phyloP scores from a whole-genome alignment of 1,140 invertebrate genomes.

The Chymomyza costata region DNA sequence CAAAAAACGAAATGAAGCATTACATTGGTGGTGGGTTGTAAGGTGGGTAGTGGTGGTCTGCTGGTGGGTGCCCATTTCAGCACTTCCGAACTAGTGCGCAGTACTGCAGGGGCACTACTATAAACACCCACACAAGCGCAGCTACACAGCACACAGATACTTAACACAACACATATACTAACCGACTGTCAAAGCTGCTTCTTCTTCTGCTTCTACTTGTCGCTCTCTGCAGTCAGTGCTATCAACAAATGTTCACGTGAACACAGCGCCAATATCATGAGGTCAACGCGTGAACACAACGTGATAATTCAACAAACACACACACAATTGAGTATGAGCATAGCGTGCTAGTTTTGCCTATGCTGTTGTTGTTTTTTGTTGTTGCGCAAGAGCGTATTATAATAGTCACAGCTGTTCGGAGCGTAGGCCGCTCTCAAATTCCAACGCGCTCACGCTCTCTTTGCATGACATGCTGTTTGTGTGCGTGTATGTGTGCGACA shows the following conservation, averaged over 20 bases:
- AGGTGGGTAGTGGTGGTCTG: no score
- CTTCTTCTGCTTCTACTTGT: constrained; percentile 30
- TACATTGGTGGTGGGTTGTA: no score
- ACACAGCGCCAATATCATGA: constrained; percentile 56
- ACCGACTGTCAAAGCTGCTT: constrained; percentile 49
- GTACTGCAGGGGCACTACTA: no score
- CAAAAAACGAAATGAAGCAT: no score
- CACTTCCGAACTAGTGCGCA: no score
- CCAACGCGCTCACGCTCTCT: constrained; percentile 12
- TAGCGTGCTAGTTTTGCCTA: constrained; percentile 48
- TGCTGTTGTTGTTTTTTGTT: constrained; percentile 42
- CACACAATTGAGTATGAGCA: constrained; percentile 4
- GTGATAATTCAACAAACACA: constrained; percentile 51
- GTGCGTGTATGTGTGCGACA: constrained; percentile 30
- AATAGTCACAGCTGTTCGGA: constrained; percentile 67
- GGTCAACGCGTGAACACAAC: constrained; percentile 73
- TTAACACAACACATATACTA: constrained; percentile 16
- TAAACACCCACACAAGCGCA: constrained; percentile 35
- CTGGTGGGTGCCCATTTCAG: no score
- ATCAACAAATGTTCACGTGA: constrained; percentile 73
- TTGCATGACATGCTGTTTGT: constrained; percentile 19
- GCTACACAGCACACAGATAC: constrained; percentile 11
- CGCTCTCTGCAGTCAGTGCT: constrained; percentile 31
- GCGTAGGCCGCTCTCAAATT: constrained; percentile 13
- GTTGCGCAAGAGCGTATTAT: constrained; percentile 62